Evolutionary conservation across 30 jellyfish, hydroid and myxozoan genomes (phyloP).

Genomic region (Hydractinia echinata): DNA sequence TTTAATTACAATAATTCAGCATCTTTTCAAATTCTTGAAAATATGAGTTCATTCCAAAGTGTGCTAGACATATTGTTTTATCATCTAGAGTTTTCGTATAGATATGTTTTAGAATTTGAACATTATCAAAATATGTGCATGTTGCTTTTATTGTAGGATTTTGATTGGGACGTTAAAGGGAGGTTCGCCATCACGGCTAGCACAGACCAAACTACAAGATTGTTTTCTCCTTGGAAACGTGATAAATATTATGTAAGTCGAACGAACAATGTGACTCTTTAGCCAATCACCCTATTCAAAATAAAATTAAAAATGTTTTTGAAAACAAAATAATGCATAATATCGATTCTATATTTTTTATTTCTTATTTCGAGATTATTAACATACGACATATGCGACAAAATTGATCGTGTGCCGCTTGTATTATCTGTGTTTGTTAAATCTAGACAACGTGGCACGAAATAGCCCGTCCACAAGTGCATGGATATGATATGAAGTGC

Average conservation of each 20-base stretch:
- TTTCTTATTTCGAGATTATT: not conserved
- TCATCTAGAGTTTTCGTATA: not conserved
- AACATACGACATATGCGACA: not conserved
- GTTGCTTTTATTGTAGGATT: constrained; percentile 49
- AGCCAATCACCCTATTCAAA: too few relatives aligned
- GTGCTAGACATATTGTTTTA: not conserved
- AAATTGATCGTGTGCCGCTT: not conserved
- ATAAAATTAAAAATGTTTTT: too few relatives aligned
- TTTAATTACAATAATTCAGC: not conserved
- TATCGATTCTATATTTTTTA: not conserved
- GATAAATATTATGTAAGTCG: constrained; percentile 34
- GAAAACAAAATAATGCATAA: too few relatives aligned
- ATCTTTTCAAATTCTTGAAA: not conserved
- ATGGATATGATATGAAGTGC: constrained; percentile 86
- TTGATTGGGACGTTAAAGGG: constrained; percentile 78
- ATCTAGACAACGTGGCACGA: constrained; percentile 81
- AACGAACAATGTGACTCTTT: too few relatives aligned
- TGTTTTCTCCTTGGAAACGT: constrained; percentile 76
- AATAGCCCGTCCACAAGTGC: constrained; percentile 82
- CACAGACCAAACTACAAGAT: constrained; percentile 82
- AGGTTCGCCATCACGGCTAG: constrained; percentile 64
- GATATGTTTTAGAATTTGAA: not conserved
- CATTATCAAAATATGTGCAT: not conserved
- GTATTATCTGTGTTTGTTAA: not conserved
- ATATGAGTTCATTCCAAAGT: not conserved